A percentile compares a stretch with the other conserved stretches of the same genome.
Evolutionary conservation across 1,140 invertebrate species (phyloP).

Genomic region (Gryllus bimaculatus): DNA sequence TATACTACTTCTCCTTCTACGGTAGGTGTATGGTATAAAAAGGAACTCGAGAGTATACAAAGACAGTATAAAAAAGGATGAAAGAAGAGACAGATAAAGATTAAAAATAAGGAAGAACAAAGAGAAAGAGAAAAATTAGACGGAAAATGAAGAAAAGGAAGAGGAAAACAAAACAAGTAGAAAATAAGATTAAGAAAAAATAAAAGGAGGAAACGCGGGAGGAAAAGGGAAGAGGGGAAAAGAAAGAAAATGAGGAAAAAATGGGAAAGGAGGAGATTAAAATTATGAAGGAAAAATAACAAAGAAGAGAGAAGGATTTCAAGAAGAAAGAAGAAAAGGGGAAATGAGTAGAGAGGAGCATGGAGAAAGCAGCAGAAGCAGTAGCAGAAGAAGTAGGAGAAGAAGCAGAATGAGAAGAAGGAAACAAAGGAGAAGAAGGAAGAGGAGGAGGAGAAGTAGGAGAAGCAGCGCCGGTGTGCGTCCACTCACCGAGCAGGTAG

Average conservation of each 20-base stretch:
- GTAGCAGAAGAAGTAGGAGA: neutral
- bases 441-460: neutral
- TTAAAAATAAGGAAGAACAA: neutral
- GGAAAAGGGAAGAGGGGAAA: neutral
- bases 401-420: neutral
- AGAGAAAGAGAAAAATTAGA: neutral
- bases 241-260: neutral
- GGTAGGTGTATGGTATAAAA: neutral
- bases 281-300: neutral
- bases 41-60: neutral
- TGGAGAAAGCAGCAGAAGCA: neutral
- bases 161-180: neutral
- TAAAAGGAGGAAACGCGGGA: neutral
- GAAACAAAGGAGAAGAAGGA: neutral
- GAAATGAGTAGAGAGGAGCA: neutral
- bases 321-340: neutral
- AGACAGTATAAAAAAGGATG: neutral
- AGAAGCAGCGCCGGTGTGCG: neutral
- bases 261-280: neutral
- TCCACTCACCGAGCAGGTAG: constrained; percentile 52
- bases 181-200: neutral
- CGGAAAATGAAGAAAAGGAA: neutral
- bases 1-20: too few relatives aligned
- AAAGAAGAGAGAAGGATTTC: neutral
- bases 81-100: neutral